Evolutionary conservation across 2,888 invertebrate genomes (phyloP), one percentile per base, ranked within the genome.

Genomic region (Cryptocephalus primarius): DNA sequence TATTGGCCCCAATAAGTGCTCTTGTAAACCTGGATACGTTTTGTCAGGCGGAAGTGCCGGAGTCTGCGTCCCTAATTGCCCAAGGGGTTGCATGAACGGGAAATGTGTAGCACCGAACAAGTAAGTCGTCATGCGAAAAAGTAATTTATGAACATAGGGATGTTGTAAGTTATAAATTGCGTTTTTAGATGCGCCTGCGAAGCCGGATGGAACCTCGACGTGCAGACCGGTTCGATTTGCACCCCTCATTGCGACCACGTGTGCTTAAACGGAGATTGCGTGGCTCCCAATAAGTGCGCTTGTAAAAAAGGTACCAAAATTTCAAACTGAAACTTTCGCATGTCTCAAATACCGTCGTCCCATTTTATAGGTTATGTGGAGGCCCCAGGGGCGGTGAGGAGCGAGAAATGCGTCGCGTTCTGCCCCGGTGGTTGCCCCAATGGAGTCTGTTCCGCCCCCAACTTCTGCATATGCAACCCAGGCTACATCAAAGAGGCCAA

Each of bases 341-440:
- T 4, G 6, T 22, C 22, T 22, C 2, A 4, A 22, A 22, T 22
- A 22, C 22, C 22, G 22, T 22, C 22, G 22, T 22, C 22, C 6
- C 6, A 22, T 22, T 8, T 48, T 51, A 14, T 33, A 55, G 73
- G 74, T 1, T 75, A 72, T 49, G 54, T 55, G 1, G 65, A 67
- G 44, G 71, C 73, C 48, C 60, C 63, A 32, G 56, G 58, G 9
- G 49, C 55, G 32, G 44, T 48, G 1, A 57, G 62, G 38, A 68
- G 67, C 4, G 64, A 63, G 22, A 70, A 68, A 48, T 78, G 78
- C 55, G 62, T 73, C 8, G 72, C 77, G 3, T 68, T 77, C 51
- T 87, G 87, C 56, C 73, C 77, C 0, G 76, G 76, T n/a, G 85
- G 85, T 1, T 88, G 88, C 55, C 72, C 73, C 8, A 87, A 87